Conservation (phyloP, 2,888 invertebrate genomes). For the Rhodophaea formosa region DNA sequence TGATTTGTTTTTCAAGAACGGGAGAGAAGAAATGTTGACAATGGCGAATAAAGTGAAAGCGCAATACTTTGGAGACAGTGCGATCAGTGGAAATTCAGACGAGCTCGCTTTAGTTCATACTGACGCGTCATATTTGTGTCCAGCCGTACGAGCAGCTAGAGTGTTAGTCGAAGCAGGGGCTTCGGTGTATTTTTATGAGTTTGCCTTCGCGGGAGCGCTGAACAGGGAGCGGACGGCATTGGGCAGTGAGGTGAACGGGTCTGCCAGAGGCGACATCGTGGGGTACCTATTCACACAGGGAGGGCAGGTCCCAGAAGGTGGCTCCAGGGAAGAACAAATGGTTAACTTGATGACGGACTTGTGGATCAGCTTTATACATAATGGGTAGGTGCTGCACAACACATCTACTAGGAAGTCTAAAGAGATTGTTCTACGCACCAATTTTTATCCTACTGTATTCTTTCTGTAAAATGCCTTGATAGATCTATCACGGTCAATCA, state of each 20-base stretch:
- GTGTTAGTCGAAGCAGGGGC: conserved; percentile 50
- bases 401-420: too few species aligned
- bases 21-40: conserved; percentile 32
- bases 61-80: conserved; percentile 50
- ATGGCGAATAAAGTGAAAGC: conserved; percentile 40
- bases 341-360: conserved; percentile 44
- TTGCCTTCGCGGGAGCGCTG: conserved; percentile 72
- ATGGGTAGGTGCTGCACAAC: conserved; percentile 60
- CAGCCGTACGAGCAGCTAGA: conserved; percentile 52
- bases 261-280: conserved; percentile 78
- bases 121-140: conserved; percentile 55
- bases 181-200: conserved; percentile 79
- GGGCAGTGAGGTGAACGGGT: conserved; percentile 55
- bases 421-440: too few species aligned
- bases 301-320: conserved; percentile 25
- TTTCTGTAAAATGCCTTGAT: too few species aligned
- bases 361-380: conserved; percentile 74
- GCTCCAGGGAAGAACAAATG: conserved; percentile 35
- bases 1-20: conserved; percentile 48
- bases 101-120: conserved; percentile 50
- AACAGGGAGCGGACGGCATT: conserved; percentile 66
- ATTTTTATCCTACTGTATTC: too few species aligned
- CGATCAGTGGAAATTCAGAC: conserved; percentile 36
- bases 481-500: too few species aligned
- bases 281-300: conserved; percentile 72